phyloP scores from a whole-genome alignment of 2,888 invertebrate species.

The Drosophila yooni region DNA sequence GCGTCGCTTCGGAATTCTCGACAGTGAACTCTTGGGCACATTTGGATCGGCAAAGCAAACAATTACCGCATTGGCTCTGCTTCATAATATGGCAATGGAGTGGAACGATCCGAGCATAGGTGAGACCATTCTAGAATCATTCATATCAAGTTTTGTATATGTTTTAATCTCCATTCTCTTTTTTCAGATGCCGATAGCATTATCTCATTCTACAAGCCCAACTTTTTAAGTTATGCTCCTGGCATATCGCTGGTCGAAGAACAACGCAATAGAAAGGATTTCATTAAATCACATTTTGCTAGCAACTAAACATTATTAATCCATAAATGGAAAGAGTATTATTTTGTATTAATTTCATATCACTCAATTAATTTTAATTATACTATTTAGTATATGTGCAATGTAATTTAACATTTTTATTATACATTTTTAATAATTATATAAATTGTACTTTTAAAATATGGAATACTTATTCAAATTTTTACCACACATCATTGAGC shows the following conservation, averaged over 20 bases:
- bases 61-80: constrained; percentile 75
- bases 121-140: constrained; percentile 14
- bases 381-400: constrained; percentile 2
- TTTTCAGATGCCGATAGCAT: constrained; percentile 50
- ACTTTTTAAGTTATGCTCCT: constrained; percentile 27
- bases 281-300: constrained; percentile 71
- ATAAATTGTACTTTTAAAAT: not conserved
- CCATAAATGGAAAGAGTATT: not conserved
- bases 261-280: constrained; percentile 66
- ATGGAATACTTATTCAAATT: not conserved
- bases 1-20: constrained; percentile 72
- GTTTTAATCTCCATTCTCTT: not conserved
- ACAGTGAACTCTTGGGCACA: constrained; percentile 66
- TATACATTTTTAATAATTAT: not conserved
- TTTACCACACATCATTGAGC: not conserved
- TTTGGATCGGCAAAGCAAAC: constrained; percentile 70
- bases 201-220: constrained; percentile 46
- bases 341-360: not conserved
- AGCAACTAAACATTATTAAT: constrained; percentile 23
- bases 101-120: constrained; percentile 76
- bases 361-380: not conserved
- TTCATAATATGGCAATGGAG: constrained; percentile 82
- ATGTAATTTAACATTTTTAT: not conserved
- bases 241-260: constrained; percentile 39
- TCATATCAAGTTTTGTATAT: not conserved